Conservation (phyloP, 2,797 vertebrate species). For the Paguma larvata region DNA sequence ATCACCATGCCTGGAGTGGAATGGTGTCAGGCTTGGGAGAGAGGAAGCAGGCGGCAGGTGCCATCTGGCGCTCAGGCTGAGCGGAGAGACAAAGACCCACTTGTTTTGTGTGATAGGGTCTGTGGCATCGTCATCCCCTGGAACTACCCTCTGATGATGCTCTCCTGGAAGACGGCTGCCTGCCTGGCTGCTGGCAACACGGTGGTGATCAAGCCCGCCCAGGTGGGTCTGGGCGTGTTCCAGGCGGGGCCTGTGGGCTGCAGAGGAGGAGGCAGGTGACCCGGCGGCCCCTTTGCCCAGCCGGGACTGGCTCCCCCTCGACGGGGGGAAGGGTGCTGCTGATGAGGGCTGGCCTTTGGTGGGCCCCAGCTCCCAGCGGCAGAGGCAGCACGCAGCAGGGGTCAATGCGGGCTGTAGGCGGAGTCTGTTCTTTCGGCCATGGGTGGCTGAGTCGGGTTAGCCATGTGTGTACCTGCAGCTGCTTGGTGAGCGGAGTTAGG, state of each 20-base stretch:
- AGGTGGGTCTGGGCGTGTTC: slow-evolving; percentile 85
- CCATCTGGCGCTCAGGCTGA: fast-evolving
- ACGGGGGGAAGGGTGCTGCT: background rate
- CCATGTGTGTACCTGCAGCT: fast-evolving
- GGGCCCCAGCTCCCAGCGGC: fast-evolving
- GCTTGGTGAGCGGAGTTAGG: background rate
- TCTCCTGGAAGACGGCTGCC: slow-evolving; percentile 94
- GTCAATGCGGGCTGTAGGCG: background rate
- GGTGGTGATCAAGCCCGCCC: slow-evolving; percentile 93
- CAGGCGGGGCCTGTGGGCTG: fast-evolving
- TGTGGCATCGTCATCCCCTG: slow-evolving; percentile 94
- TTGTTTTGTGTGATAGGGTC: slow-evolving; percentile 85
- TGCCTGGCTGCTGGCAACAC: slow-evolving; percentile 95
- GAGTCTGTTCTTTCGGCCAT: background rate
- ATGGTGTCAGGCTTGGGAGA: background rate
- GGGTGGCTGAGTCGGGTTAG: background rate
- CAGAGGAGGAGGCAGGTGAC: background rate
- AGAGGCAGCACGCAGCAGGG: background rate
- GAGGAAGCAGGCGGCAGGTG: background rate
- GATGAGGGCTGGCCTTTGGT: background rate
- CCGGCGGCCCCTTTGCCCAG: background rate
- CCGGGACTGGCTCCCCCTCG: fast-evolving
- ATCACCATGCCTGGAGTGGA: background rate
- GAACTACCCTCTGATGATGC: slow-evolving; percentile 96
- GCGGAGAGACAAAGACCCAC: fast-evolving